Evolutionary conservation across 2,113 vertebrate species (phyloP), one percentile per base, ranked within the genome.

Genomic region (Leptodactylus fuscus): DNA sequence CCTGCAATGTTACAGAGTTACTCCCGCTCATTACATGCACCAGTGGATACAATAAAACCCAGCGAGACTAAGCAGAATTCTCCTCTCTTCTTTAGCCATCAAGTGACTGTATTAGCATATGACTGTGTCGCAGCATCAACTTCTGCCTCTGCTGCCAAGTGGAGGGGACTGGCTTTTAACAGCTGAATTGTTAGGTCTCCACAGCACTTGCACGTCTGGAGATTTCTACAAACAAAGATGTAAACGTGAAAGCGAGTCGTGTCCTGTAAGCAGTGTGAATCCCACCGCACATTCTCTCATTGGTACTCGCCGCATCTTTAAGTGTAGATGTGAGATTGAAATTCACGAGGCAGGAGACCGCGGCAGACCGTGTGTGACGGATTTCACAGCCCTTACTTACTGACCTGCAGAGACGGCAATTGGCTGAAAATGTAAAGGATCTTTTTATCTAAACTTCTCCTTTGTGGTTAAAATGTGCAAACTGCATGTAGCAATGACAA

Each of bases 171-270:
- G 83, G 62, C 62, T 85, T 78, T 69, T 69, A 80, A 80, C 75
- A 71, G 34, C 22, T 29, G 53, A 46, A 80, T 58, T 49, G 62
- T 80, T 85, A 38, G 44, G 67, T 69, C 78, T 78, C 60, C 34
- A 48, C 77, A 53, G 76, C 78, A 3, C 78, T 79, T 6, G 71
- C 76, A 80, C 48, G 83, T 78, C 71, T 69, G 24, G 49, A 51
- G 62, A 58, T 44, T 32, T 70, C 76, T 71, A 32, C 62, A 79
- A 85, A 85, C 74, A 85, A 85, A 85, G 83, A 80, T 85, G 51
- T 85, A 73, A 80, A 80, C 16, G 38, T 60, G 73, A 84, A 84
- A 46, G 73, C 73, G 46, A 84, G 62, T 67, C 73, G 44, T 71
- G 83, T 85, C 75, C 51, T 24, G 74, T 29, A 48, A 41, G 20